Conservation (phyloP, 2,888 invertebrate species). For the Ectemnius lituratus region DNA sequence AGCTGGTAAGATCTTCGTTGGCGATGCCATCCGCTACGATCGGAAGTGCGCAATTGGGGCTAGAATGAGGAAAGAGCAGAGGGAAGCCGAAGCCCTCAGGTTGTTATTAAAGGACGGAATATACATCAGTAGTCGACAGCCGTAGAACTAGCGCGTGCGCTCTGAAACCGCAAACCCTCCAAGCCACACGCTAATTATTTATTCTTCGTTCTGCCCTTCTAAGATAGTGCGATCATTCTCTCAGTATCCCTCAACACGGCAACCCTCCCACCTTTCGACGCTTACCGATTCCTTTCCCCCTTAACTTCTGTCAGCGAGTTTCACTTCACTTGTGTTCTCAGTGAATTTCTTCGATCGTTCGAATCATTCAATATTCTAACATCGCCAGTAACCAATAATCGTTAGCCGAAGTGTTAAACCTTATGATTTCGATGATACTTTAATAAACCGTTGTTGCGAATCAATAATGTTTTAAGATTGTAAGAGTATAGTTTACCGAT, state of each 20-base stretch:
- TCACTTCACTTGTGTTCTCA: background rate
- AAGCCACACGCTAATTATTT: constrained; percentile 74
- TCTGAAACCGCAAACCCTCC: constrained; percentile 64
- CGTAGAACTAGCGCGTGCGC: constrained; percentile 68
- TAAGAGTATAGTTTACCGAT: no score
- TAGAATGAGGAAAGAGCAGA: constrained; percentile 18
- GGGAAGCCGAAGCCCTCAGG: constrained; percentile 29
- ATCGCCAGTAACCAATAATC: no score
- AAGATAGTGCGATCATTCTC: constrained; percentile 50
- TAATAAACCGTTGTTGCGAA: no score
- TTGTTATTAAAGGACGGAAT: constrained; percentile 57
- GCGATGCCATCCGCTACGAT: constrained; percentile 28
- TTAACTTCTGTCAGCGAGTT: background rate
- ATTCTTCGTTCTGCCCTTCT: constrained; percentile 64
- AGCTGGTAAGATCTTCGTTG: background rate
- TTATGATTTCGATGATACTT: no score
- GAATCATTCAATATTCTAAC: no score
- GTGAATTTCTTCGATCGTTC: no score
- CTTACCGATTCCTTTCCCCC: constrained; percentile 2
- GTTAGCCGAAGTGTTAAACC: no score
- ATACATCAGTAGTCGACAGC: constrained; percentile 53
- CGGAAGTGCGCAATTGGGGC: constrained; percentile 27
- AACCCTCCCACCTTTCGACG: constrained; percentile 20
- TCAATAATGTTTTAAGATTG: no score
- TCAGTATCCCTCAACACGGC: constrained; percentile 26